phyloP scores from a whole-genome alignment of 1,140 invertebrate genomes.

The Pachypeltis micranthus region DNA sequence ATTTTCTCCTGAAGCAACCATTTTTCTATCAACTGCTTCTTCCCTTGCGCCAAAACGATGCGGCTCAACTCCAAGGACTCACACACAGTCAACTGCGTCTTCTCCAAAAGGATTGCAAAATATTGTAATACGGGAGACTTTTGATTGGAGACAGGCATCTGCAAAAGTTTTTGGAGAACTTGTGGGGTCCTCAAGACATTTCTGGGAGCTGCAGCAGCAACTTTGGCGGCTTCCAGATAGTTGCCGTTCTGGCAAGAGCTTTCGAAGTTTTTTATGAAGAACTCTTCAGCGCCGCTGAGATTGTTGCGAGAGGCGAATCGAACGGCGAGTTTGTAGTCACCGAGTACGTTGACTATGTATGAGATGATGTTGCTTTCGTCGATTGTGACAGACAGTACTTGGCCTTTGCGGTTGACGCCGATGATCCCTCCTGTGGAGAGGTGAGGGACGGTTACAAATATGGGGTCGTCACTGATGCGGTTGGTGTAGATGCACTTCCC shows the following conservation, averaged over 20 bases:
- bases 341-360: conserved; percentile 57
- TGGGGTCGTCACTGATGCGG: conserved; percentile 94
- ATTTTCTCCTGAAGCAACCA: conserved; percentile 99
- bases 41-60: conserved; percentile 78
- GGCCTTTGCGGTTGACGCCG: conserved; percentile 94
- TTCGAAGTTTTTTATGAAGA: conserved; percentile 96
- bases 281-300: conserved; percentile 91
- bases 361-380: conserved; percentile 96
- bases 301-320: conserved; percentile 91
- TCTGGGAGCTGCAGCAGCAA: conserved; percentile 93
- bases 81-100: conserved; percentile 84
- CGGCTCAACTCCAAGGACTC: conserved; percentile 94
- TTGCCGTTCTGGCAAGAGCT: conserved; percentile 85
- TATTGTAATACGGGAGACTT: conserved; percentile 94
- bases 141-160: conserved; percentile 84
- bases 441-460: conserved; percentile 96
- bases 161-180: conserved; percentile 95
- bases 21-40: conserved; percentile 93
- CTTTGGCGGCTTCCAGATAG: conserved; percentile 94
- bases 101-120: conserved; percentile 94
- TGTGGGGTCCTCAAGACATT: conserved; percentile 91
- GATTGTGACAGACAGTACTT: conserved; percentile 90
- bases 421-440: conserved; percentile 93
- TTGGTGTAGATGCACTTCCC: conserved; percentile 93
- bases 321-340: conserved; percentile 73